Conservation (phyloP, 2,113 vertebrate genomes). For the Tragelaphus buxtoni region DNA sequence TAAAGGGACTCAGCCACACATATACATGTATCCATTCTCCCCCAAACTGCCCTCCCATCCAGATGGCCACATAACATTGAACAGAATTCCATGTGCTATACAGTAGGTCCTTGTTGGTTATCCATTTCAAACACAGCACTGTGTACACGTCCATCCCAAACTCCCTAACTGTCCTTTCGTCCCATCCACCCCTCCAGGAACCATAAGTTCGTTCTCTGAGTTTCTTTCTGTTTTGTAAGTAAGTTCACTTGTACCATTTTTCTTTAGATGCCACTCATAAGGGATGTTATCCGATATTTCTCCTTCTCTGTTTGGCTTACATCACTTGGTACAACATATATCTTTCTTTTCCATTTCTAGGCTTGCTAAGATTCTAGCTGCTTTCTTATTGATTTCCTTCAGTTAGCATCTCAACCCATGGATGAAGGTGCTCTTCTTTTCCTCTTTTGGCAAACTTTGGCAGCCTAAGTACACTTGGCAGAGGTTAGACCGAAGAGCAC, state of each 20-base stretch:
- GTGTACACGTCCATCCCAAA: neutral
- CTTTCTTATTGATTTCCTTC: slow-evolving; percentile 4
- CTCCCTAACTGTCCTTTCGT: neutral
- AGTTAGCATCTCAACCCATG: neutral
- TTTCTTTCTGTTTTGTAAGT: neutral
- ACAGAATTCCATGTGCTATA: neutral
- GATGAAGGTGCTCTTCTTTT: neutral
- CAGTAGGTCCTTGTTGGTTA: neutral
- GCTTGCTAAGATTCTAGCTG: neutral
- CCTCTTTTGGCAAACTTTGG: slow-evolving; percentile 41
- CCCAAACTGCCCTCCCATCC: neutral
- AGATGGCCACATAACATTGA: neutral
- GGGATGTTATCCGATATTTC: neutral
- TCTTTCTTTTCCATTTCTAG: neutral
- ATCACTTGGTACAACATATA: neutral
- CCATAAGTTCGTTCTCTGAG: neutral
- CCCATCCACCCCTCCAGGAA: neutral
- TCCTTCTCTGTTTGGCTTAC: neutral
- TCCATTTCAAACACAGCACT: neutral
- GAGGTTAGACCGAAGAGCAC: slow-evolving; percentile 24
- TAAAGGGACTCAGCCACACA: neutral
- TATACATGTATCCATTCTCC: neutral
- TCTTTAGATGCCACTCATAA: neutral
- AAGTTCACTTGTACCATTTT: neutral
- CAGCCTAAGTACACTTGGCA: slow-evolving; percentile 21